A percentile compares a stretch with the other conserved stretches of the same genome.
These are phyloP conservation scores for Lasioglossum oenotherae DNA, from an alignment of 2,888 invertebrate species.

Conservation along the genomic window DNA sequence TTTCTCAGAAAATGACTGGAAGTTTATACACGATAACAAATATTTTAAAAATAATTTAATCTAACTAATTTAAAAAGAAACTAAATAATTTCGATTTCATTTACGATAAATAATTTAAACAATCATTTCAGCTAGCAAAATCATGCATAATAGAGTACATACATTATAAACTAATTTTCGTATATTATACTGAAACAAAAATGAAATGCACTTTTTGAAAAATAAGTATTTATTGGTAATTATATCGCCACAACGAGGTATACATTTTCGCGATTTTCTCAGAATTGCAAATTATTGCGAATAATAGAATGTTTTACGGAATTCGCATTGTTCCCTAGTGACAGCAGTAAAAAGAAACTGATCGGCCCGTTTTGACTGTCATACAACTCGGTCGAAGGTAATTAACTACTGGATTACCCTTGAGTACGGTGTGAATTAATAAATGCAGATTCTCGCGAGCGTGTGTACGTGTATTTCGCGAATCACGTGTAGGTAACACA, in stretches of 20 bases:
- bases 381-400: not conserved
- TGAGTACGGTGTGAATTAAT: not conserved
- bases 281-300: not conserved
- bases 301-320: not conserved
- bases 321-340: too few relatives aligned
- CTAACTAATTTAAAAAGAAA: too few relatives aligned
- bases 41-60: too few relatives aligned
- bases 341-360: not conserved
- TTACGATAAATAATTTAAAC: not conserved
- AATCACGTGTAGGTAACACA: not conserved
- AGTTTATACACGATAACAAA: not conserved
- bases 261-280: not conserved
- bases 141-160: not conserved
- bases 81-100: too few relatives aligned
- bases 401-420: not conserved
- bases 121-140: not conserved
- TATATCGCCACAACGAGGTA: not conserved
- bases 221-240: not conserved
- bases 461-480: not conserved
- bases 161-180: not conserved
- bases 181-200: not conserved
- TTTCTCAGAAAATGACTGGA: not conserved
- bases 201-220: not conserved
- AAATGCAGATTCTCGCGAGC: not conserved
- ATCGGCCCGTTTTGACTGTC: not conserved